phyloP scores from a whole-genome alignment of 2,797 vertebrate genomes.

The Argya squamiceps region DNA sequence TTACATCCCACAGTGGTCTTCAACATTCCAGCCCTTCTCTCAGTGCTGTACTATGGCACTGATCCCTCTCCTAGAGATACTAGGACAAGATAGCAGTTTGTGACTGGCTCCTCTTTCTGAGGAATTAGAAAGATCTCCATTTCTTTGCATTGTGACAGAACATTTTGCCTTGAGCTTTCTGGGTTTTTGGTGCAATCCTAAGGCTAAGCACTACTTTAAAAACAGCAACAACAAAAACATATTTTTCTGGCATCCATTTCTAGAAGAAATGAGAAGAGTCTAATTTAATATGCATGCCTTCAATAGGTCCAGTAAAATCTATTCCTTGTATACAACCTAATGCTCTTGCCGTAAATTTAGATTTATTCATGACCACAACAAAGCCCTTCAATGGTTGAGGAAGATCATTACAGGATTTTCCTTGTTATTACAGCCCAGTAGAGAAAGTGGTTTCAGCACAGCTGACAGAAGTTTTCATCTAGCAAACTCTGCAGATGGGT shows the following conservation, averaged over 20 bases:
- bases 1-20: background rate
- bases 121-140: background rate
- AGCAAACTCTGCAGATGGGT: constrained; percentile 6
- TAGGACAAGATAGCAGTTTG: background rate
- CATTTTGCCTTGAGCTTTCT: background rate
- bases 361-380: constrained; percentile 50
- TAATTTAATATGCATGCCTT: constrained; percentile 2
- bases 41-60: background rate
- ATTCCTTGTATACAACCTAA: constrained; percentile 24
- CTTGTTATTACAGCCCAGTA: constrained; percentile 46
- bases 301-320: constrained; percentile 24
- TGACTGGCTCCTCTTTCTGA: background rate
- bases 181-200: background rate
- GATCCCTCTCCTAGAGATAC: background rate
- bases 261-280: background rate
- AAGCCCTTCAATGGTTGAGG: constrained; percentile 15
- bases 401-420: constrained; percentile 64
- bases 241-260: background rate
- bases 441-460: constrained; percentile 8
- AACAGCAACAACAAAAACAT: background rate
- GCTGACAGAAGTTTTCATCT: constrained; percentile 38
- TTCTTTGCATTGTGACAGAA: background rate
- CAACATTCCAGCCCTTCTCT: background rate
- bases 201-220: background rate
- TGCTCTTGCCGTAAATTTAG: background rate